Percentiles rank a stretch among this genome's conserved stretches.
Evolutionary conservation across 2,888 invertebrate species (phyloP).

Genomic region (Caenorhabditis macrosperma): DNA sequence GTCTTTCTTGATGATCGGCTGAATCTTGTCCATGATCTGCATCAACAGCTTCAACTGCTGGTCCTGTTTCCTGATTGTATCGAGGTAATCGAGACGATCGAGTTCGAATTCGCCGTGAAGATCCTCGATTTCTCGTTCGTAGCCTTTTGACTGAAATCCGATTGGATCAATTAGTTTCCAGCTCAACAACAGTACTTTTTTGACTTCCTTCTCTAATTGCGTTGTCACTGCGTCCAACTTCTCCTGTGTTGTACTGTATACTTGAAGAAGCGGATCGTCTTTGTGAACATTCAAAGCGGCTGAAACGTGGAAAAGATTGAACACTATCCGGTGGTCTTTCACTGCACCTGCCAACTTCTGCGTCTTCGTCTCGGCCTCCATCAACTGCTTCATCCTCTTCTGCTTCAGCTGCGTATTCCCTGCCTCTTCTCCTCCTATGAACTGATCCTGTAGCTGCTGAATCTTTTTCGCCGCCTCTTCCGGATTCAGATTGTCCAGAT

Average conservation of each 20-base stretch:
- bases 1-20: conserved; percentile 83
- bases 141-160: conserved; percentile 84
- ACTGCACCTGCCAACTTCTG: conserved; percentile 73
- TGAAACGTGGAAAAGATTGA: conserved; percentile 31
- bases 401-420: conserved; percentile 87
- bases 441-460: conserved; percentile 85
- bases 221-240: conserved; percentile 87
- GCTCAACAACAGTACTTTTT: conserved; percentile 11
- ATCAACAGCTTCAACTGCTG: conserved; percentile 85
- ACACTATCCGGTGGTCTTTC: too few relatives aligned
- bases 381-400: conserved; percentile 85
- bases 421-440: conserved; percentile 88
- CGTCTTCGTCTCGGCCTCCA: conserved; percentile 85
- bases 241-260: conserved; percentile 88
- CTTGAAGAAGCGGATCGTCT: conserved; percentile 86
- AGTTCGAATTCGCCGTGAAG: conserved; percentile 89
- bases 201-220: conserved; percentile 84
- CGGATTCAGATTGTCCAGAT: conserved; percentile 70
- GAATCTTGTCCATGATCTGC: conserved; percentile 81
- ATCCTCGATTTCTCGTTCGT: conserved; percentile 87
- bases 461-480: conserved; percentile 80
- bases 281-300: conserved; percentile 83
- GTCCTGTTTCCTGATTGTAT: conserved; percentile 86
- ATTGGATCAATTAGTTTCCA: not conserved
- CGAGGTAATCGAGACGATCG: conserved; percentile 89